Percentiles rank a stretch among this genome's conserved stretches.
Evolutionary conservation across 1,140 invertebrate species (phyloP).

Genomic region (Drosophila lini): DNA sequence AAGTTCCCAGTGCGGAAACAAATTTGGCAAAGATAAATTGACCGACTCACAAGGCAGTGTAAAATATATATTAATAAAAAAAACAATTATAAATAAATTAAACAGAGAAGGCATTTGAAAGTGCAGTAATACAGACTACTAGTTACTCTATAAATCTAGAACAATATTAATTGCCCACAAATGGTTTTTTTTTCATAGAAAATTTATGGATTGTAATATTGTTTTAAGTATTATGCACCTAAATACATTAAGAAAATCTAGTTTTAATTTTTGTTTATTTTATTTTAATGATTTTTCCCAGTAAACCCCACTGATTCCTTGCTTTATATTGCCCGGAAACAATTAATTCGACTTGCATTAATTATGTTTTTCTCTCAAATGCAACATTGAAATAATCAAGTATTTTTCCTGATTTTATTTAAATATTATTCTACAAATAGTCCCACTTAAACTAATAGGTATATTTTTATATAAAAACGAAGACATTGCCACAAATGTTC

Average conservation of each 20-base stretch:
- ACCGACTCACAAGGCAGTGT: slow-evolving; percentile 38
- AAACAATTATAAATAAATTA: slow-evolving; percentile 13
- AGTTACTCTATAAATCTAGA: neutral
- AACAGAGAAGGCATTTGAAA: neutral
- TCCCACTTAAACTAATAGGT: neutral
- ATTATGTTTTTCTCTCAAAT: neutral
- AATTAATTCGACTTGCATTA: neutral
- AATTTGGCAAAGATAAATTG: slow-evolving; percentile 59
- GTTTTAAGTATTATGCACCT: neutral
- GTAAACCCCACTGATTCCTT: no score
- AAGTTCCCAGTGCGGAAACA: slow-evolving; percentile 39
- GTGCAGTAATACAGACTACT: neutral
- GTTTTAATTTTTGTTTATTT: no score
- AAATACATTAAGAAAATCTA: neutral
- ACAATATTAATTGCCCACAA: neutral
- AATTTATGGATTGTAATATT: neutral
- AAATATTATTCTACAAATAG: neutral
- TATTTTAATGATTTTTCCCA: neutral
- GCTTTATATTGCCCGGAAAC: neutral
- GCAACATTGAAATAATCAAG: neutral
- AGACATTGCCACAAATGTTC: slow-evolving; percentile 25
- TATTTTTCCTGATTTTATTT: neutral
- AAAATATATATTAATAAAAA: slow-evolving; percentile 1
- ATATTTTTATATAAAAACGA: slow-evolving; percentile 3
- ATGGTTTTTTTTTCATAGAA: neutral